Base-by-base conservation (phyloP, 2,797 vertebrate genomes). In the Neomorphus geoffroyi region DNA sequence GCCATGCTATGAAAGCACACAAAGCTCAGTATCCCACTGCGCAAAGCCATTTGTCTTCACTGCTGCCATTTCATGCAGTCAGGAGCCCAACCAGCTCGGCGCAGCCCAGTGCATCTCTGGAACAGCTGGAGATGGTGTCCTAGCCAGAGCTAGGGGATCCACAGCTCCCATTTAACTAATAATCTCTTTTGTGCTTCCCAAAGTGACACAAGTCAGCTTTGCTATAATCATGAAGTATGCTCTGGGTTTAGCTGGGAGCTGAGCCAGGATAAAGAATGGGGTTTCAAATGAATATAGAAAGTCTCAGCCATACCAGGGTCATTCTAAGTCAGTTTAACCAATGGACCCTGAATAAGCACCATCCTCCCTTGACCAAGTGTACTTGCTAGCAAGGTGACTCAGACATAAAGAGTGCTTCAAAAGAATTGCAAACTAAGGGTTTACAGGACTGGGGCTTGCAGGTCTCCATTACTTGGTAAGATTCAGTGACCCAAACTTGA, bases 321-420 rank as follows among this genome's bases (percentile, higher is more conserved):
- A 33, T 80, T 93, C n/a, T 45, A 67, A 80, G 30, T 61, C 61
- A 91, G 27, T 4, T 86, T 88, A 86, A 71, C 19, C 65, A 69
- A 77, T 1, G 7, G 65, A 48, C 24, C 28, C 75, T 67, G 61
- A 91, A 64, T 28, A 86, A 71, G 18, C 37, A 53, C 22, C 30
- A 14, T 57, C 18, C 32, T 89, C 51, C 41, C 32, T 67, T 3
- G 3, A 77, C 21, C 50, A 83, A 72, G 11, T 18, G 21, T 17
- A 19, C 35, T 82, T 70, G 17, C 64, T 70, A 80, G 65, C 32
- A 78, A 71, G 64, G 54, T 74, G 51, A 78, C 82, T 79, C 27
- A 57, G 37, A 57, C 14, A 46, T 62, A 28, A 71, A 51, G 7
- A 7, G 18, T 67, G 4, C 53, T 90, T 88, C n/a, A 69, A 80